Conservation (phyloP, 2,113 vertebrate species). For the Sinocyclocheilus anshuiensis region DNA sequence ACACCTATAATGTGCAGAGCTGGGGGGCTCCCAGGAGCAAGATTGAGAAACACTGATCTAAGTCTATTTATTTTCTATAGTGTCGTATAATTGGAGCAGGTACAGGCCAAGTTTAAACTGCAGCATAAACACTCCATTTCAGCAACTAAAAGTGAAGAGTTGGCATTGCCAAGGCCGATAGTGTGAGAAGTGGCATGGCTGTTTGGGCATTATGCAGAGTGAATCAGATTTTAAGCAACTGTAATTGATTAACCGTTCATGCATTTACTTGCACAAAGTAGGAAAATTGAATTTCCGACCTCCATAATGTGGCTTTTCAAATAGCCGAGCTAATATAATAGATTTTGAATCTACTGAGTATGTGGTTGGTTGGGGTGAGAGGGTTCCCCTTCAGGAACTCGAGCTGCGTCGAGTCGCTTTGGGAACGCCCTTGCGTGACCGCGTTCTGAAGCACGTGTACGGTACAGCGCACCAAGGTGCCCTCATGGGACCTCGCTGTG, state of each 20-base stretch:
- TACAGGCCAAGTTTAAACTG: constrained; percentile 17
- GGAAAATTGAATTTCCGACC: constrained; percentile 50
- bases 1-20: background rate
- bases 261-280: constrained; percentile 45
- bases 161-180: background rate
- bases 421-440: too few species aligned
- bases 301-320: constrained; percentile 51
- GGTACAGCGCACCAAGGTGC: too few species aligned
- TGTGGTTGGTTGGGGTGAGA: background rate
- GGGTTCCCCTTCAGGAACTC: too few species aligned
- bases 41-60: background rate
- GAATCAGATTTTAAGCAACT: constrained; percentile 40
- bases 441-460: too few species aligned
- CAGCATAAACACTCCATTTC: background rate
- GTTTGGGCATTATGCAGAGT: constrained; percentile 29
- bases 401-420: too few species aligned
- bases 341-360: constrained; percentile 20
- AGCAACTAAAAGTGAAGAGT: constrained; percentile 16
- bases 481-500: too few species aligned
- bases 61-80: constrained; percentile 22
- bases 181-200: background rate
- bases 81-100: constrained; percentile 13
- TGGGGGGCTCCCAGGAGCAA: background rate
- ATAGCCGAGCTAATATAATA: constrained; percentile 29
- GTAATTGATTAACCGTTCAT: constrained; percentile 51